A percentile compares a stretch with the other conserved stretches of the same genome.
Conservation (phyloP, 2,888 invertebrate species). For the Allophyes oxyacanthae region DNA sequence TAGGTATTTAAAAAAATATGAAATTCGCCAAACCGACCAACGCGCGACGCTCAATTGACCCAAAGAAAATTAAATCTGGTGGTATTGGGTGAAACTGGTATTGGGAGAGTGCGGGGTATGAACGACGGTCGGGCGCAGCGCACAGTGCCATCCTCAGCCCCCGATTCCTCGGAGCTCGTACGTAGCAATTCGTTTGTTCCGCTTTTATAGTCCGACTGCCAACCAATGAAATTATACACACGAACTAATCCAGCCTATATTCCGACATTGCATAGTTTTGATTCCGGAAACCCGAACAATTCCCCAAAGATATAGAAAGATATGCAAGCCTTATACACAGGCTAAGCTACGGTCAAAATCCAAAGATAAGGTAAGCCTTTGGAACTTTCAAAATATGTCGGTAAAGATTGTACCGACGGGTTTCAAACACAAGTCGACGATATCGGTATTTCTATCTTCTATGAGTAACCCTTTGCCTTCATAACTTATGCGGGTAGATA, state of each 20-base stretch:
- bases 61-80: too few species aligned
- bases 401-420: constrained; percentile 46
- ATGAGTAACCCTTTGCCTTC: constrained; percentile 53
- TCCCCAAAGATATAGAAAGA: constrained; percentile 1
- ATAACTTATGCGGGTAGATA: constrained; percentile 56
- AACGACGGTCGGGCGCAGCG: too few species aligned
- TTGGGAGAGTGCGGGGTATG: too few species aligned
- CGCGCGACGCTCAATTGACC: too few species aligned
- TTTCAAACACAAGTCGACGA: constrained; percentile 41
- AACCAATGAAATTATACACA: too few species aligned
- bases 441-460: constrained; percentile 49
- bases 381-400: constrained; percentile 37
- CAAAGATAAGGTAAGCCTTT: constrained; percentile 38
- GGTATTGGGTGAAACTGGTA: too few species aligned
- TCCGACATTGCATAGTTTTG: background rate
- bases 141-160: too few species aligned
- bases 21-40: too few species aligned
- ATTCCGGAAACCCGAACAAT: constrained; percentile 13
- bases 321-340: constrained; percentile 36
- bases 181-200: too few species aligned
- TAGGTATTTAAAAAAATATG: too few species aligned
- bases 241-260: constrained; percentile 6
- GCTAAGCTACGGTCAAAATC: constrained; percentile 28
- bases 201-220: too few species aligned
- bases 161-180: too few species aligned